A percentile compares a stretch with the other conserved stretches of the same genome.
phyloP scores from a whole-genome alignment of 2,888 invertebrate species.

The Onchidella celtica region DNA sequence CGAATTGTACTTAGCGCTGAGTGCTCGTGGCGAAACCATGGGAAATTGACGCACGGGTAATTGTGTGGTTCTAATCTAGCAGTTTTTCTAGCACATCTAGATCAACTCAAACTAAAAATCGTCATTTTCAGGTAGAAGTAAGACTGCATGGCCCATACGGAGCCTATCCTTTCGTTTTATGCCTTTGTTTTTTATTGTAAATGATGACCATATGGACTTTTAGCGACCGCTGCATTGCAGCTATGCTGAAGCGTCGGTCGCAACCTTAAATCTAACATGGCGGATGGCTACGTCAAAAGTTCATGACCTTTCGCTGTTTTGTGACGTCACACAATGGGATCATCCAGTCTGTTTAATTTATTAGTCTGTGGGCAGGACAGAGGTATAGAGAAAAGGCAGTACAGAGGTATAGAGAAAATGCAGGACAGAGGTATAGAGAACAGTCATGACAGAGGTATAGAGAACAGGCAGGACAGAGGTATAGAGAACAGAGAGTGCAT shows the following conservation, averaged over 20 bases:
- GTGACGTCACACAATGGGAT: not conserved
- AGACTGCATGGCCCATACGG: not conserved
- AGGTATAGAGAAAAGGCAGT: no score
- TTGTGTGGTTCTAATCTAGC: not conserved
- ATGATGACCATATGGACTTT: not conserved
- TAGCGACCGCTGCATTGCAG: not conserved
- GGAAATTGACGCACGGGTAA: not conserved
- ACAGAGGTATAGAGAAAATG: no score
- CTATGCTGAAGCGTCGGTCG: not conserved
- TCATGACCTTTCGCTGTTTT: not conserved
- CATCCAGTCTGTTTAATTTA: not conserved
- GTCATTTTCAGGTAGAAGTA: not conserved
- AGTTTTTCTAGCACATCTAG: not conserved
- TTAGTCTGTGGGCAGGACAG: not conserved
- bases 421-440: no score
- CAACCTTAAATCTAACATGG: not conserved
- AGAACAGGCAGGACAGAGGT: no score
- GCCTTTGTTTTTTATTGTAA: not conserved
- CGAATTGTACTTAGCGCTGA: not conserved
- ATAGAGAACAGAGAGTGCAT: no score
- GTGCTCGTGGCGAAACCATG: not conserved
- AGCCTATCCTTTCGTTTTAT: not conserved
- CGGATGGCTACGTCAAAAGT: not conserved
- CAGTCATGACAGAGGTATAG: no score
- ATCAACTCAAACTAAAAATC: not conserved